Conservation (phyloP, 1,140 invertebrate species). For the Episyrphus balteatus region DNA sequence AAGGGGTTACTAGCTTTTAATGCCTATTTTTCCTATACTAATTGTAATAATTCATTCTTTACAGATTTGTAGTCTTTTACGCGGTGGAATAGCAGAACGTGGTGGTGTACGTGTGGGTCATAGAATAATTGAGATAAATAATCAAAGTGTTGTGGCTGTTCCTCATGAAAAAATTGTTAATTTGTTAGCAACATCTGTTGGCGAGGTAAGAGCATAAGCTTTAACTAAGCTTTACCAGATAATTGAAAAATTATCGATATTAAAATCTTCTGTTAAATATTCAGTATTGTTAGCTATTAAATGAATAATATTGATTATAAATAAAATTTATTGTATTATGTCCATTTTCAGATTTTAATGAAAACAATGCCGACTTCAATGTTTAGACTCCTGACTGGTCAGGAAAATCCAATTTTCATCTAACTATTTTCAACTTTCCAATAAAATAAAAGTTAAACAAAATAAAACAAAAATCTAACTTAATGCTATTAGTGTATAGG, state of each 20-base stretch:
- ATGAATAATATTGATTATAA: not conserved
- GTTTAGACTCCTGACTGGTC: constrained; percentile 96
- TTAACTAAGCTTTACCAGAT: not conserved
- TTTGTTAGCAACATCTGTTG: constrained; percentile 93
- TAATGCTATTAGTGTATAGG: no score
- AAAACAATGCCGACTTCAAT: constrained; percentile 99
- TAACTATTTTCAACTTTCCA: constrained; percentile 38
- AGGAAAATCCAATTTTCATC: constrained; percentile 98
- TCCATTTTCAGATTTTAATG: constrained; percentile 84
- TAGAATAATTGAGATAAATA: constrained; percentile 99
- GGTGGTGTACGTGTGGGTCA: constrained; percentile 97
- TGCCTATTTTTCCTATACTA: not conserved
- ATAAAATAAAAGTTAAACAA: no score
- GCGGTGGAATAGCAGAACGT: constrained; percentile 96
- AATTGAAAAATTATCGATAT: not conserved
- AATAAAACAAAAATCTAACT: no score
- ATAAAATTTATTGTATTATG: not conserved
- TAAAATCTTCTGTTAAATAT: not conserved
- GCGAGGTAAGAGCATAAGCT: constrained; percentile 62
- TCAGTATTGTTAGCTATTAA: not conserved
- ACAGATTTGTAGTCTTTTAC: constrained; percentile 92
- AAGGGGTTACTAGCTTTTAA: not conserved
- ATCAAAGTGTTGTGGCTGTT: constrained; percentile 96
- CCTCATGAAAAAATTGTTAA: constrained; percentile 99
- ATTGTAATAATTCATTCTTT: constrained; percentile 6